Percentiles rank a stretch among this genome's conserved stretches.
phyloP scores from a whole-genome alignment of 2,797 vertebrate genomes.

The Lophotriccus pileatus region DNA sequence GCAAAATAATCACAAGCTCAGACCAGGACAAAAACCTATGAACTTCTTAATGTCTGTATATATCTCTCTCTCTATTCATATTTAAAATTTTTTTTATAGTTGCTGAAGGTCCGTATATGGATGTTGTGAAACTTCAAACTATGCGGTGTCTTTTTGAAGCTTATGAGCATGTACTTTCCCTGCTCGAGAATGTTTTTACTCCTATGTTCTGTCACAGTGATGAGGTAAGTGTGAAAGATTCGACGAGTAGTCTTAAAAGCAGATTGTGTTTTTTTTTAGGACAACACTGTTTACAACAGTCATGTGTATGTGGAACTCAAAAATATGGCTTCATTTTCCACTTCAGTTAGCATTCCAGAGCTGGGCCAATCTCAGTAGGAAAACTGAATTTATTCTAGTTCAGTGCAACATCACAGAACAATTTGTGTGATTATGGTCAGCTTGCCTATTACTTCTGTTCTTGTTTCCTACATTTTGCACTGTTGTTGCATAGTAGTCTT shows the following conservation, averaged over 20 bases:
- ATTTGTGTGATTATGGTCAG: neutral
- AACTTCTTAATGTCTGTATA: neutral
- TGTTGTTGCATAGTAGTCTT: neutral
- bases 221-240: conserved; percentile 78
- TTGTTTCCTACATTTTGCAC: neutral
- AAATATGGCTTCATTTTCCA: neutral
- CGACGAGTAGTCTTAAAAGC: neutral
- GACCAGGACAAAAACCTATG: neutral
- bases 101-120: conserved; percentile 82
- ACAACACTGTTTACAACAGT: neutral
- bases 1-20: neutral
- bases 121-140: conserved; percentile 92
- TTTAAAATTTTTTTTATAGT: conserved; percentile 72
- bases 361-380: neutral
- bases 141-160: conserved; percentile 95
- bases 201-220: conserved; percentile 98
- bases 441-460: neutral
- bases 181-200: conserved; percentile 93
- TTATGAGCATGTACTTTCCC: conserved; percentile 92
- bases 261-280: neutral
- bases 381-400: neutral
- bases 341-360: neutral
- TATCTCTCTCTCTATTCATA: neutral
- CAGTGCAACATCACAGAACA: neutral
- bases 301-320: neutral